Evolutionary conservation across 2,888 invertebrate genomes (phyloP), one percentile per base, ranked within the genome.

Genomic region (Cheilosia pagana): DNA sequence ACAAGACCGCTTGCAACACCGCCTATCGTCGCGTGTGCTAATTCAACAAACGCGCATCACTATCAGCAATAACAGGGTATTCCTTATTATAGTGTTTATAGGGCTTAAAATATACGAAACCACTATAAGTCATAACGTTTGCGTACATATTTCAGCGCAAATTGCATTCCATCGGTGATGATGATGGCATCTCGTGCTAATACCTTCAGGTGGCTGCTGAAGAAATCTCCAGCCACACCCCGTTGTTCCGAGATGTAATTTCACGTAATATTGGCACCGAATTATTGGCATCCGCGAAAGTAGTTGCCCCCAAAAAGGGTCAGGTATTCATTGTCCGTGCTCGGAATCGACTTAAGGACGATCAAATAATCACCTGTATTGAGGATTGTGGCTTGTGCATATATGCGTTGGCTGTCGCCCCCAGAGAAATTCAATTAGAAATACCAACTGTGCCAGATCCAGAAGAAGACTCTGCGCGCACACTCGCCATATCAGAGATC

Each of bases 341-440:
- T 31, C 28, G 43, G 41, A 14, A 23, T 25, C 35, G 45, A 23
- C 43, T 57, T 55, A 72, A 45, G 62, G 67, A 72, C 62, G 53
- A 72, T 71, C 65, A 63, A 76, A 70, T 76, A 77, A 77, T 77
- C 81, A 81, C 71, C 71, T 81, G 81, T 62, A 35, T 28, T 23
- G 12, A 35, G 35, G 10, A 35, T 16, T 45, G 8, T 7, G 8
- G 45, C 10, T 19, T 23, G 55, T 41, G 23, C 55, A 31, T 62
- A 35, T 57, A 8, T 12, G 57, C n/a, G 50, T 52, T 45, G 74
- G 65, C 53, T 83, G 83, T 83, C 79, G 79, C 83, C 79, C 39
- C 53, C 68, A 83, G 83, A 83, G 59, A 79, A 79, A 83, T 83
- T 83, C 83, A 83, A 83, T 83, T 83, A 79, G 83, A 79, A 63